A percentile compares a stretch with the other conserved stretches of the same genome.
phyloP scores from a whole-genome alignment of 2,888 invertebrate species.

The Harpalus rufipes region DNA sequence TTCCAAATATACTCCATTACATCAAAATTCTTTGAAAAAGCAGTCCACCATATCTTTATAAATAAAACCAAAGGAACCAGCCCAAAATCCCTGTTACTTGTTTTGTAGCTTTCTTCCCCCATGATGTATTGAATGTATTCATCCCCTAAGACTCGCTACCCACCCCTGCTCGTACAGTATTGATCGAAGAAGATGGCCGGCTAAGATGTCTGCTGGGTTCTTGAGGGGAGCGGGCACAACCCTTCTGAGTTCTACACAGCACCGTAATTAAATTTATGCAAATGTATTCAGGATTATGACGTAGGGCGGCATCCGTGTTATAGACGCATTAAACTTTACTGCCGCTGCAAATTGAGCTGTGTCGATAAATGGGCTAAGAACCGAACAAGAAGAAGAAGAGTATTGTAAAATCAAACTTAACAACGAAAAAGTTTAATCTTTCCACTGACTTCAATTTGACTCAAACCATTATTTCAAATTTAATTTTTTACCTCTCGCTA shows the following conservation, averaged over 20 bases:
- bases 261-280: slow-evolving; percentile 73
- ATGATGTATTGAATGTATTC: neutral
- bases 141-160: neutral
- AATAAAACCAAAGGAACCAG: neutral
- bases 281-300: slow-evolving; percentile 72
- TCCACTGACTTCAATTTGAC: no score
- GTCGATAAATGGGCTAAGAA: slow-evolving; percentile 56
- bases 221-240: slow-evolving; percentile 29
- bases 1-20: no score
- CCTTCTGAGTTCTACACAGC: slow-evolving; percentile 35
- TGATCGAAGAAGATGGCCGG: slow-evolving; percentile 66
- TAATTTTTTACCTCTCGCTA: no score
- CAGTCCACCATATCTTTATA: no score
- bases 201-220: slow-evolving; percentile 57
- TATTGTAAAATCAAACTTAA: neutral
- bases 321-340: slow-evolving; percentile 65
- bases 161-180: slow-evolving; percentile 40
- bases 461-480: no score
- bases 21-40: no score
- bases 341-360: slow-evolving; percentile 51
- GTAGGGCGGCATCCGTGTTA: slow-evolving; percentile 62
- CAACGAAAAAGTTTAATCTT: no score
- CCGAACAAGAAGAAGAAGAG: neutral
- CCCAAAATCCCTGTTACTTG: neutral
- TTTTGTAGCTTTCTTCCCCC: neutral